Conservation (phyloP, 2,113 vertebrate genomes). For the Condylura cristata region DNA sequence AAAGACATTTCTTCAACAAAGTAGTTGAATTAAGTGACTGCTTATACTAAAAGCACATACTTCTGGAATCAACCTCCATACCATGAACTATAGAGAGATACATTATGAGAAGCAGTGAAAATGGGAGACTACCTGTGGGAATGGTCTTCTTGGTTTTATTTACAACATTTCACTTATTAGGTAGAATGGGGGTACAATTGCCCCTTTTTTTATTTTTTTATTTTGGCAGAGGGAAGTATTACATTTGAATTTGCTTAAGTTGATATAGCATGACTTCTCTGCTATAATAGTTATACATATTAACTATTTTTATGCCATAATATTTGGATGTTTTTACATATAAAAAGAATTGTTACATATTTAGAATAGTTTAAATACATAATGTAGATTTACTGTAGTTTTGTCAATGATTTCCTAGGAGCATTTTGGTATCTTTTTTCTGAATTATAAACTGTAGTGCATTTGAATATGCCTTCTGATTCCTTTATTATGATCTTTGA, state of each 20-base stretch:
- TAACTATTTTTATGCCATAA: not conserved
- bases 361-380: not conserved
- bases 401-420: conserved; percentile 25
- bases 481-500: conserved; percentile 25
- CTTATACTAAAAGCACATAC: conserved; percentile 7
- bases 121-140: not conserved
- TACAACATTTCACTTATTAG: not conserved
- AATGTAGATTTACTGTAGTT: not conserved
- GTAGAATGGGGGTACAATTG: not conserved
- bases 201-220: not conserved
- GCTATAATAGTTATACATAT: not conserved
- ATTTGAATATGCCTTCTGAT: conserved; percentile 13
- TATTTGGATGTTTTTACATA: conserved; percentile 27
- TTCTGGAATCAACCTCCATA: not conserved
- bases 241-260: not conserved
- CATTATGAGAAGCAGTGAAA: not conserved
- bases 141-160: not conserved
- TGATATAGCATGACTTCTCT: not conserved
- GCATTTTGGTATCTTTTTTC: conserved; percentile 32
- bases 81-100: not conserved
- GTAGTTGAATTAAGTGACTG: conserved; percentile 25
- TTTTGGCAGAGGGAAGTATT: not conserved
- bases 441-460: not conserved
- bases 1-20: conserved; percentile 45
- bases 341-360: not conserved